phyloP scores from a whole-genome alignment of 2,797 vertebrate species.

The Protosalanx chinensis region DNA sequence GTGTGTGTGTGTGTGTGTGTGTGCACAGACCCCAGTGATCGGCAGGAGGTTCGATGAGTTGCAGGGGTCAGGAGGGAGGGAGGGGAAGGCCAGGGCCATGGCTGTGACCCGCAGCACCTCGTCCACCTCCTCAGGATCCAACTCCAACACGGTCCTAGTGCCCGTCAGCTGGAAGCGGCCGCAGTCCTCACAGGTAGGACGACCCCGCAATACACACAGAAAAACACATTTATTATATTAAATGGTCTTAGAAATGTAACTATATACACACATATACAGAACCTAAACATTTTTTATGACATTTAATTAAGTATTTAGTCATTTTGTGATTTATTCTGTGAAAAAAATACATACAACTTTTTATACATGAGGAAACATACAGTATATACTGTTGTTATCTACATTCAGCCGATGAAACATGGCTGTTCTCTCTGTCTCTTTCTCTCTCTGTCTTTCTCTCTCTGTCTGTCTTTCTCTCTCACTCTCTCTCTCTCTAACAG shows the following conservation, averaged over 20 bases:
- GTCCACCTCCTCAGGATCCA: conserved; percentile 95
- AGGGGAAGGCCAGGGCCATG: conserved; percentile 83
- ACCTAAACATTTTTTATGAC: too few species aligned
- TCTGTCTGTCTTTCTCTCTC: neutral
- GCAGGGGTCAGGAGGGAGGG: conserved; percentile 80
- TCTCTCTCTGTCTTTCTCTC: neutral
- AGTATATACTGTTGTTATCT: too few species aligned
- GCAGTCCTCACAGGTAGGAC: conserved; percentile 89
- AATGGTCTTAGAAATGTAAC: too few species aligned
- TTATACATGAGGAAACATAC: too few species aligned
- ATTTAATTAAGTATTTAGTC: too few species aligned
- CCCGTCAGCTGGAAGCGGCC: conserved; percentile 99
- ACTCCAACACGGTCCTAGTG: conserved; percentile 91
- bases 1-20: conserved; percentile 3
- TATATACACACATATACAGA: too few species aligned
- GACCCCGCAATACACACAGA: too few species aligned
- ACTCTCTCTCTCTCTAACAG: conserved; percentile 60
- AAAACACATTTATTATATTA: too few species aligned
- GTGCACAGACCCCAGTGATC: conserved; percentile 86
- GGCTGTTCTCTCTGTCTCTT: conserved; percentile 25
- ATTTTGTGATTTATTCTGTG: too few species aligned
- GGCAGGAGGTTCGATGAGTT: conserved; percentile 91
- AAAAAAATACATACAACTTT: too few species aligned
- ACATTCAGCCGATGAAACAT: too few species aligned
- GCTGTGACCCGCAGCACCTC: conserved; percentile 91